These are phyloP conservation scores for Laticauda colubrina DNA, from an alignment of 2,113 vertebrate species.

Conservation along the genomic window DNA sequence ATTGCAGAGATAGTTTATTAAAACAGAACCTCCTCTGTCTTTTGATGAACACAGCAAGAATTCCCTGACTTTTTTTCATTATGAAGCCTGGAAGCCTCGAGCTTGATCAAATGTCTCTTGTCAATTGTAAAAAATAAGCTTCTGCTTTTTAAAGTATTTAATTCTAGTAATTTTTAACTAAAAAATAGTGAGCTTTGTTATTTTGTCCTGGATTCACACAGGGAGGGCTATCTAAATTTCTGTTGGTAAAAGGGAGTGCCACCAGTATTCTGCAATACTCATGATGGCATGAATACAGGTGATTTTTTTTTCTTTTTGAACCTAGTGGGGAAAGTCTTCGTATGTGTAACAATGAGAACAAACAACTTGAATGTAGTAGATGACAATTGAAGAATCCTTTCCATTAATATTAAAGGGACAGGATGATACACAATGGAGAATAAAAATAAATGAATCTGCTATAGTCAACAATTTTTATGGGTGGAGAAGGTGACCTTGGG, in stretches of 20 bases:
- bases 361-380: background rate
- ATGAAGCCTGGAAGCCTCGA: rapidly evolving
- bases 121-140: background rate
- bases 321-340: background rate
- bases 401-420: background rate
- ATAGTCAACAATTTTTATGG: background rate
- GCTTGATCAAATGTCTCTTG: background rate
- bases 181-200: conserved; percentile 3
- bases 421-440: background rate
- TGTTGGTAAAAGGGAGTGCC: rapidly evolving
- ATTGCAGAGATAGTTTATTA: conserved; percentile 25
- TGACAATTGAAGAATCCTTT: background rate
- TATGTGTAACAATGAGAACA: background rate
- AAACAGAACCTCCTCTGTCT: background rate
- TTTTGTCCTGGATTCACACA: background rate
- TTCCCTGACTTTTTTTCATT: conserved; percentile 1
- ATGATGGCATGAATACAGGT: background rate
- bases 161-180: background rate
- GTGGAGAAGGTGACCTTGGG: background rate
- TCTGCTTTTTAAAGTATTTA: background rate
- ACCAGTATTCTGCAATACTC: background rate
- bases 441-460: background rate
- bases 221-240: background rate
- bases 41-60: background rate
- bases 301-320: conserved; percentile 17